Evolutionary conservation across 2,797 vertebrate species (phyloP), one percentile per base, ranked within the genome.

Genomic region (Bradypodion ventrale): DNA sequence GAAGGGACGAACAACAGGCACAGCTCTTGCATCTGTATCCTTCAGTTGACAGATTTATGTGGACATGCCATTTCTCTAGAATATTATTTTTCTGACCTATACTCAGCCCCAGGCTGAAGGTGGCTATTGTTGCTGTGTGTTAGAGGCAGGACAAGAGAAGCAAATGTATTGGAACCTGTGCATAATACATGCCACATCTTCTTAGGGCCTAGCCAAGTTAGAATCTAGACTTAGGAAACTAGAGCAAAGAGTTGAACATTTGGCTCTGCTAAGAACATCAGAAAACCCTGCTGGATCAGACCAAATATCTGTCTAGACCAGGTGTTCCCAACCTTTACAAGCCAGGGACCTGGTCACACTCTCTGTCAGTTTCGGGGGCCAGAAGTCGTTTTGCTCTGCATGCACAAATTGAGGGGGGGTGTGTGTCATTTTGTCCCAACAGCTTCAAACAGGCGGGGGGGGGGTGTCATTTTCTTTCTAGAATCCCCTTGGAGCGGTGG

Each of bases 41-140:
- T 83, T 86, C 89, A 68, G 32, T 7, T 87, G 90, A 90, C 74
- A 82, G 56, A 86, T 86, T 83, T 88, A 91, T 40, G n/a, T 23
- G 82, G 80, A 89, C 81, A 85, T 4, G 76, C 69, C 25, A 16
- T 77, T 88, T 84, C 81, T 83, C 85, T 87, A 62, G 13, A 79
- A 70, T 78, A 78, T 85, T 83, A 32, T 72, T 37, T 70, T 86
- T 79, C 74, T 46, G 44, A 70, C 66, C 35, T 52, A 25, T 27
- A 21, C 74, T 83, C 83, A 84, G 83, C 23, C 0, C 0, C 68
- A 27, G 42, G 75, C 44, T 0, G 7, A 83, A 72, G 73, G 52
- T 66, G 76, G 78, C 81, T 83, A 81, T 62, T 87, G 46, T 16
- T 37, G 6, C 9, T 35, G 27, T 75, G 52, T 40, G 15, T 60